phyloP scores from a whole-genome alignment of 2,113 vertebrate genomes.

The Hippocampus guttulatus region DNA sequence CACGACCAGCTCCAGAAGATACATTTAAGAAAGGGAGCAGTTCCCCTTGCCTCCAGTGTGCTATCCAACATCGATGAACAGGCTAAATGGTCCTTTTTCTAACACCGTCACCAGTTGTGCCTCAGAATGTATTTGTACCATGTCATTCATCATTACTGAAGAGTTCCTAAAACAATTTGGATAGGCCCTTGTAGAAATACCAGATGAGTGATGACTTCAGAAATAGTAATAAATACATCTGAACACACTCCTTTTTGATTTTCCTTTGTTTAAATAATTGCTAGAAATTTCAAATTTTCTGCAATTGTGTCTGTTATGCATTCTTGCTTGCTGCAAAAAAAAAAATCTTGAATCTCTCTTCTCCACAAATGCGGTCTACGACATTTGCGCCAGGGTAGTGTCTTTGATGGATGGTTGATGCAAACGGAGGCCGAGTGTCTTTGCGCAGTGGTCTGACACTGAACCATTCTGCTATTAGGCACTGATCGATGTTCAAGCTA shows the following conservation, averaged over 20 bases:
- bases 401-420: slow-evolving; percentile 63
- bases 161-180: slow-evolving; percentile 43
- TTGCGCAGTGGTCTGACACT: slow-evolving; percentile 49
- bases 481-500: slow-evolving; percentile 71
- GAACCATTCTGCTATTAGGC: slow-evolving; percentile 35
- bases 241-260: neutral
- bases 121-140: slow-evolving; percentile 5
- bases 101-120: slow-evolving; percentile 11
- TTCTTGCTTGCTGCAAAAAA: neutral
- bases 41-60: slow-evolving; percentile 22
- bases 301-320: too few species aligned
- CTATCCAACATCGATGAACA: slow-evolving; percentile 33
- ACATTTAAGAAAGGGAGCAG: slow-evolving; percentile 45
- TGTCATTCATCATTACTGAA: slow-evolving; percentile 16
- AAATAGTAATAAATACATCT: neutral
- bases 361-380: slow-evolving; percentile 1
- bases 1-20: slow-evolving; percentile 28
- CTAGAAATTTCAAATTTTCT: too few species aligned
- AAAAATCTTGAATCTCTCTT: slow-evolving; percentile 9
- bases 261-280: neutral
- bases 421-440: slow-evolving; percentile 57
- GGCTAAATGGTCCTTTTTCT: slow-evolving; percentile 17
- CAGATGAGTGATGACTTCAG: neutral
- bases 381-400: slow-evolving; percentile 41
- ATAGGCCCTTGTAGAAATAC: neutral